Evolutionary conservation across 2,888 invertebrate genomes (phyloP).

Genomic region (Sinodicranocentrus sp.): DNA sequence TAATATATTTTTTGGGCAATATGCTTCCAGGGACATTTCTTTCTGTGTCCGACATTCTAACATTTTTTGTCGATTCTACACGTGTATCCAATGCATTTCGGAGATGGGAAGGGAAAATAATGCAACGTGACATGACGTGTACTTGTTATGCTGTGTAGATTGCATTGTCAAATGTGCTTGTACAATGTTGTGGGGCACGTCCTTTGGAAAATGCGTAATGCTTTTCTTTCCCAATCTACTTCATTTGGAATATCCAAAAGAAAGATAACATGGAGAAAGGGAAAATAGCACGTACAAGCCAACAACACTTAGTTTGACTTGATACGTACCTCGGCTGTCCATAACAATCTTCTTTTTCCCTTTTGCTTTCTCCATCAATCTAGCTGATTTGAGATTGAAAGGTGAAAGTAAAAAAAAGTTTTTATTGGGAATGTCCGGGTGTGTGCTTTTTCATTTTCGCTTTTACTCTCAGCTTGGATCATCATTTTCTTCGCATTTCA

Average conservation of each 20-base stretch:
- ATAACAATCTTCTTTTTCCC: slow-evolving; percentile 33
- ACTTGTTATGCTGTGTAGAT: slow-evolving; percentile 46
- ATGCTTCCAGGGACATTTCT: too few species aligned
- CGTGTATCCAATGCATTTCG: slow-evolving; percentile 25
- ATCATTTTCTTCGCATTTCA: slow-evolving; percentile 1
- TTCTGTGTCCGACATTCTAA: background rate
- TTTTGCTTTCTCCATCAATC: slow-evolving; percentile 4
- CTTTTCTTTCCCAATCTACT: slow-evolving; percentile 35
- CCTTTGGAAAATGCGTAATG: slow-evolving; percentile 29
- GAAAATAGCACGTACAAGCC: slow-evolving; percentile 50
- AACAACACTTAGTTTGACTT: slow-evolving; percentile 58
- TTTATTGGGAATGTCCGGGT: too few species aligned
- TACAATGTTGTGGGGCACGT: background rate
- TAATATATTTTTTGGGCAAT: too few species aligned
- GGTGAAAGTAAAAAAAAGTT: slow-evolving; percentile 51
- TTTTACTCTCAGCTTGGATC: background rate
- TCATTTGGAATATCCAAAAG: slow-evolving; percentile 27
- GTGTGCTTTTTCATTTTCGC: background rate
- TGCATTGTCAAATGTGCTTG: slow-evolving; percentile 30
- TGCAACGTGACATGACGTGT: slow-evolving; percentile 45
- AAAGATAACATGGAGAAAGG: slow-evolving; percentile 26
- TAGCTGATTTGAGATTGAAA: slow-evolving; percentile 52
- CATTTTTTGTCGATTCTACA: background rate
- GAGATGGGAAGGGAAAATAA: slow-evolving; percentile 29
- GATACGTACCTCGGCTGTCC: slow-evolving; percentile 45